Evolutionary conservation across 2,797 vertebrate species (phyloP).

Genomic region (Percopsis omiscomaycus): DNA sequence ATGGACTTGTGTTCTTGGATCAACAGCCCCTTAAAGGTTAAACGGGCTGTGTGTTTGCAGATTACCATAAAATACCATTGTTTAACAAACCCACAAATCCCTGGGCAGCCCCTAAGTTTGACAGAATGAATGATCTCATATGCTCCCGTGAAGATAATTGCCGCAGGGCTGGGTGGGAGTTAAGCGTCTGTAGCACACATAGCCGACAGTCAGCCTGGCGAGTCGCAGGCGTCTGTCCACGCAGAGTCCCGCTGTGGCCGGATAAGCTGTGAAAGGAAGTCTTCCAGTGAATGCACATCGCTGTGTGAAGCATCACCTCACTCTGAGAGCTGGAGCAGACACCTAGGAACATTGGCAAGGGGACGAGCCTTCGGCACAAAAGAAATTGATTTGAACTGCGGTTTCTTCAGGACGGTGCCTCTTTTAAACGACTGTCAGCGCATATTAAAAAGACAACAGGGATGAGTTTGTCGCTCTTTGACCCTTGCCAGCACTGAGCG

Average conservation of each 20-base stretch:
- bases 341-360: constrained; percentile 49
- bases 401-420: constrained; percentile 60
- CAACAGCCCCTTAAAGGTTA: constrained; percentile 44
- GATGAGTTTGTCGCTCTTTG: constrained; percentile 61
- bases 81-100: constrained; percentile 61
- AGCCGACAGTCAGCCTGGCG: constrained; percentile 41
- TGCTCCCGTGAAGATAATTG: constrained; percentile 57
- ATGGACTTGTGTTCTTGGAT: background rate
- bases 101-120: constrained; percentile 42
- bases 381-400: constrained; percentile 66
- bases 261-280: constrained; percentile 75
- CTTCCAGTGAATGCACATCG: constrained; percentile 74
- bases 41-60: constrained; percentile 49
- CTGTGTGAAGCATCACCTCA: constrained; percentile 73
- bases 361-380: constrained; percentile 42
- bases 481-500: constrained; percentile 27
- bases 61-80: constrained; percentile 56
- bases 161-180: constrained; percentile 50
- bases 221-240: constrained; percentile 50
- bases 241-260: constrained; percentile 63
- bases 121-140: constrained; percentile 60
- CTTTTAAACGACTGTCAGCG: constrained; percentile 68
- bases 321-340: constrained; percentile 64
- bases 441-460: constrained; percentile 62
- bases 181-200: constrained; percentile 42